Percentiles rank a stretch among this genome's conserved stretches.
Evolutionary conservation across 2,797 vertebrate species (phyloP).

Genomic region (Xyrichtys novacula): DNA sequence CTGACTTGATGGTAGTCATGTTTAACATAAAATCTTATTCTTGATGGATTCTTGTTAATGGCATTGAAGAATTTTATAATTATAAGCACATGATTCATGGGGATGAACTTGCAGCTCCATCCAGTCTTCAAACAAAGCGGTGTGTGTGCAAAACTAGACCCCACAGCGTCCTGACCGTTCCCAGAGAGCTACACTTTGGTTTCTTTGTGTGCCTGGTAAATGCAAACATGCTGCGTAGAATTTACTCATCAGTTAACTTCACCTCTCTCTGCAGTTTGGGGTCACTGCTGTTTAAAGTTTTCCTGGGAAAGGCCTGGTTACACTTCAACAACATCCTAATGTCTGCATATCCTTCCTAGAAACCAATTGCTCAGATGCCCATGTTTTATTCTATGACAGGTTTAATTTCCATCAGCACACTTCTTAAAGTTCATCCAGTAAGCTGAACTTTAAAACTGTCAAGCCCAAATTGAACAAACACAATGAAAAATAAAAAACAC

Average conservation of each 20-base stretch:
- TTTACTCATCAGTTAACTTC: not conserved
- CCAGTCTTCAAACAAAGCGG: not conserved
- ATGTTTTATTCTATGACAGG: slow-evolving; percentile 5
- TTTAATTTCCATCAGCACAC: not conserved
- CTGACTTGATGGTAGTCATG: too few species aligned
- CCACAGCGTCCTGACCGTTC: not conserved
- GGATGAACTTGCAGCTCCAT: not conserved
- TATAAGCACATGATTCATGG: too few species aligned
- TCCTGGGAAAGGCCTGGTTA: not conserved
- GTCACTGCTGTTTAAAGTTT: not conserved
- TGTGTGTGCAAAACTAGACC: not conserved
- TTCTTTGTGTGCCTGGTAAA: slow-evolving; percentile 10
- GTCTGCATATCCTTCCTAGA: slow-evolving; percentile 4
- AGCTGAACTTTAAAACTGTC: slow-evolving; percentile 32
- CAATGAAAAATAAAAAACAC: too few species aligned
- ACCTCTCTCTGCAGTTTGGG: not conserved
- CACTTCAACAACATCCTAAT: slow-evolving; percentile 30
- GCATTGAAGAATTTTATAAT: too few species aligned
- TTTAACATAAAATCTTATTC: too few species aligned
- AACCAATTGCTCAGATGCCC: too few species aligned
- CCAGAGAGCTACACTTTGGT: not conserved
- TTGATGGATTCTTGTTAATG: too few species aligned
- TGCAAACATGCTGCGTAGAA: slow-evolving; percentile 6
- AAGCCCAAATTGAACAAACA: slow-evolving; percentile 20
- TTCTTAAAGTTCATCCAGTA: slow-evolving; percentile 8